A percentile compares a stretch with the other conserved stretches of the same genome.
Evolutionary conservation across 1,140 invertebrate species (phyloP).

Genomic region (Sycophila sp.): DNA sequence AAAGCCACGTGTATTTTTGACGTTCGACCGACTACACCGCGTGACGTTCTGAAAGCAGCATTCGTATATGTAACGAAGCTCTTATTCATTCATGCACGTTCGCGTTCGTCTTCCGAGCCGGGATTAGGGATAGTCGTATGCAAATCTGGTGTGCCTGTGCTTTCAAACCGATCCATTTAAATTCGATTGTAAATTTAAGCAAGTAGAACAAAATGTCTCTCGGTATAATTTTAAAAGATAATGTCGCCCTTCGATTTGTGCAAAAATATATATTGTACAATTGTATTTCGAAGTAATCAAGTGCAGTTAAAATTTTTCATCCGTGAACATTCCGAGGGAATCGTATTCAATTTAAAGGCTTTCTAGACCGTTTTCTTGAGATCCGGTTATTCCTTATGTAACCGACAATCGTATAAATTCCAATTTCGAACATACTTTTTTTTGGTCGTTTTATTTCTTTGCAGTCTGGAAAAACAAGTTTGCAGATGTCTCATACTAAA

Average conservation of each 20-base stretch:
- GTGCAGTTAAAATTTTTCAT: neutral
- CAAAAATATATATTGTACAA: too few relatives aligned
- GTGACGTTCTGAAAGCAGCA: neutral
- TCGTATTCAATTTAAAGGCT: neutral
- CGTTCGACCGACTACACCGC: neutral
- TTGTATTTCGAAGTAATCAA: too few relatives aligned
- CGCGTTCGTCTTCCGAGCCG: too few relatives aligned
- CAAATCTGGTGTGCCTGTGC: too few relatives aligned
- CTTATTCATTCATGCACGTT: neutral
- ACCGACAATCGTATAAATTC: neutral
- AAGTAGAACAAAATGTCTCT: too few relatives aligned
- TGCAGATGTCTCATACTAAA: too few relatives aligned
- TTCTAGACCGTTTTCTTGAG: neutral
- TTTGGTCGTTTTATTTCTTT: neutral
- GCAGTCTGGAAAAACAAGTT: too few relatives aligned
- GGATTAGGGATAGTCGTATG: neutral
- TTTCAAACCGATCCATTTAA: too few relatives aligned
- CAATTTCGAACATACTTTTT: neutral
- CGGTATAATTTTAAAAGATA: too few relatives aligned
- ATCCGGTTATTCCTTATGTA: neutral
- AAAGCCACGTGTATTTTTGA: neutral
- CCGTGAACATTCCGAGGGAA: neutral
- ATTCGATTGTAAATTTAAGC: too few relatives aligned
- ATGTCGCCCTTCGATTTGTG: too few relatives aligned
- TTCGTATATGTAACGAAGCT: neutral